phyloP scores from a whole-genome alignment of 2,113 vertebrate genomes.

The Poeciliopsis prolifica region DNA sequence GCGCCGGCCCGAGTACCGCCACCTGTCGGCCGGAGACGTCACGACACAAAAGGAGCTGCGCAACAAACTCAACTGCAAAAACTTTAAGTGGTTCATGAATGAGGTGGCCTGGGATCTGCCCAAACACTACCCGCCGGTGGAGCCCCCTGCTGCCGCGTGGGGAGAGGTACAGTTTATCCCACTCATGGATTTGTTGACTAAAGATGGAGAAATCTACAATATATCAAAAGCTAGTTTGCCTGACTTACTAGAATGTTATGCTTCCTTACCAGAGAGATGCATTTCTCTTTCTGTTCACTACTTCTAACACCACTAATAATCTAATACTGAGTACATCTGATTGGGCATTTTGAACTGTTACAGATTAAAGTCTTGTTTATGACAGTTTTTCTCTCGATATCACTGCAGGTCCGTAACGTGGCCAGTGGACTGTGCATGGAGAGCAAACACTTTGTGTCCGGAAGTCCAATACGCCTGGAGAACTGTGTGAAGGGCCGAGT shows the following conservation, averaged over 20 bases:
- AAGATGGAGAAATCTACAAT: no score
- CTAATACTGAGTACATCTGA: no score
- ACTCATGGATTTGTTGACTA: neutral
- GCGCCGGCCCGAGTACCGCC: conserved; percentile 94
- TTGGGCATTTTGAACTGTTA: no score
- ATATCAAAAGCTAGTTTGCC: no score
- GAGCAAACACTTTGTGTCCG: conserved; percentile 88
- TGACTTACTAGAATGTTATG: no score
- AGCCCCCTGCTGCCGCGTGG: conserved; percentile 94
- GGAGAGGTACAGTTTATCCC: conserved; percentile 83
- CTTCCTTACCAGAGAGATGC: no score
- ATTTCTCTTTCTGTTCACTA: no score
- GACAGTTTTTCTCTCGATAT: neutral
- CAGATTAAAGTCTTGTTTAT: no score
- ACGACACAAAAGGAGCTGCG: conserved; percentile 89
- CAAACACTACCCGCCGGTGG: conserved; percentile 94
- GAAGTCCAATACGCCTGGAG: conserved; percentile 89
- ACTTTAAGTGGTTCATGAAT: conserved; percentile 97
- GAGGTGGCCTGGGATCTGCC: conserved; percentile 96
- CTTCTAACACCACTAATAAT: no score
- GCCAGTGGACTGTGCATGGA: conserved; percentile 88
- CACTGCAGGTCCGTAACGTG: conserved; percentile 85
- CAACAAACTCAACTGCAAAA: conserved; percentile 87
- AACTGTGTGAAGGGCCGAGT: conserved; percentile 86
- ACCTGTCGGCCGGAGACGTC: conserved; percentile 92